Evolutionary conservation across 2,113 vertebrate genomes (phyloP).

Genomic region (Ramphastos sulfuratus): DNA sequence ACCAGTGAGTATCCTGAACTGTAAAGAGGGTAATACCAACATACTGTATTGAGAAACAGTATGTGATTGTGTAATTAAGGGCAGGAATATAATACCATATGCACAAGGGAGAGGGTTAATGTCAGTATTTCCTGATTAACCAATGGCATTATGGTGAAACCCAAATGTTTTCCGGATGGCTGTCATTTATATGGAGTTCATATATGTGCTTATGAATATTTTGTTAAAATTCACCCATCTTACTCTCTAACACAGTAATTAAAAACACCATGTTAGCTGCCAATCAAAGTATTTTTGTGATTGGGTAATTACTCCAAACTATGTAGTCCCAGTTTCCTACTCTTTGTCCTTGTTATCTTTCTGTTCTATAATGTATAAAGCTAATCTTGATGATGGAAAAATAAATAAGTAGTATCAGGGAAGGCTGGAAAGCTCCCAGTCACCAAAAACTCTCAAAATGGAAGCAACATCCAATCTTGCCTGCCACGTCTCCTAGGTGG

Average conservation of each 20-base stretch:
- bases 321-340: neutral
- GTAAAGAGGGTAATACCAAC: slow-evolving; percentile 28
- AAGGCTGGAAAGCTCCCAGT: neutral
- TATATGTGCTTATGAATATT: neutral
- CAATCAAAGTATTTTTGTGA: slow-evolving; percentile 44
- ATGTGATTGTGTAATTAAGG: slow-evolving; percentile 44
- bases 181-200: neutral
- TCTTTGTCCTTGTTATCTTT: neutral
- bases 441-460: neutral
- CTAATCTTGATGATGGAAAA: slow-evolving; percentile 46
- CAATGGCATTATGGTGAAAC: neutral
- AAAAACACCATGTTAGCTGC: slow-evolving; percentile 33
- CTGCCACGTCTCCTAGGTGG: neutral
- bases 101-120: slow-evolving; percentile 28
- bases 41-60: slow-evolving; percentile 47
- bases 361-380: slow-evolving; percentile 28
- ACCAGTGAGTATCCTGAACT: neutral
- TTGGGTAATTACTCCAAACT: slow-evolving; percentile 19
- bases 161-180: slow-evolving; percentile 52
- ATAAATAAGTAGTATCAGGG: neutral
- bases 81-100: slow-evolving; percentile 31
- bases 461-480: neutral
- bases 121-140: slow-evolving; percentile 50
- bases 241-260: slow-evolving; percentile 38
- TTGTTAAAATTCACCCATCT: slow-evolving; percentile 34